Base-by-base conservation (phyloP, 2,113 vertebrate genomes). In the Pandion haliaetus region DNA sequence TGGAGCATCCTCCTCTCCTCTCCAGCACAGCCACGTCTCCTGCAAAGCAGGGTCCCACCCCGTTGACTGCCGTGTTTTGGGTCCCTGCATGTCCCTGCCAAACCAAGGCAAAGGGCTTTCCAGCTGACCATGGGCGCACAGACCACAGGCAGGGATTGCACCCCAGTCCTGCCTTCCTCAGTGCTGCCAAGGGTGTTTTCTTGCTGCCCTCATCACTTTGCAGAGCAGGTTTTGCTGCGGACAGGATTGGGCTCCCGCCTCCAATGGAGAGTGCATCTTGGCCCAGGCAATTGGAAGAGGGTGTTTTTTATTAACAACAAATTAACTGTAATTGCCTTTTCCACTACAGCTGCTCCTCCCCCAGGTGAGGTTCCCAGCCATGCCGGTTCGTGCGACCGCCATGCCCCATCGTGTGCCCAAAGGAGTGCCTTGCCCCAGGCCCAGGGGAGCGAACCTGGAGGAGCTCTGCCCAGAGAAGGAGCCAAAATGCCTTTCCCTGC, bases 231-330 rank as follows among this genome's bases (percentile, higher is more conserved):
- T 95, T 96, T 88, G 49, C 82, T 40, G 34, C 13, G 50, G 42
- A 81, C 7, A 8, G 80, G n/a, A 84, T 50, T 29, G 10, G 76
- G 47, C 57, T 87, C 24, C 36, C 63, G 88, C 15, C 31, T 90
- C 61, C 59, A 72, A 8, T 1, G 2, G 34, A 71, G 38, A 85
- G 14, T 44, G 31, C 20, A 7, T 57, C 66, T 91, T 65, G 25
- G 81, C 87, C 65, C 78, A 82, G 62, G 62, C 58, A 88, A 72
- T 76, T 95, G 70, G 66, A 93, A 95, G 87, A 96, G 82, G 70
- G 78, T 93, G 87, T 3, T 61, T 94, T 96, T 94, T 93, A 96
- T 96, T 95, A 96, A 90, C 81, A 94, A 90, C 93, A 95, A 93
- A 96, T 96, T 96, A 93, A 79, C 62, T 0, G 0, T 94, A 96